Percentiles rank a stretch among this genome's conserved stretches.
Conservation (phyloP, 2,888 invertebrate species). For the Aleiodes leptofemur region DNA sequence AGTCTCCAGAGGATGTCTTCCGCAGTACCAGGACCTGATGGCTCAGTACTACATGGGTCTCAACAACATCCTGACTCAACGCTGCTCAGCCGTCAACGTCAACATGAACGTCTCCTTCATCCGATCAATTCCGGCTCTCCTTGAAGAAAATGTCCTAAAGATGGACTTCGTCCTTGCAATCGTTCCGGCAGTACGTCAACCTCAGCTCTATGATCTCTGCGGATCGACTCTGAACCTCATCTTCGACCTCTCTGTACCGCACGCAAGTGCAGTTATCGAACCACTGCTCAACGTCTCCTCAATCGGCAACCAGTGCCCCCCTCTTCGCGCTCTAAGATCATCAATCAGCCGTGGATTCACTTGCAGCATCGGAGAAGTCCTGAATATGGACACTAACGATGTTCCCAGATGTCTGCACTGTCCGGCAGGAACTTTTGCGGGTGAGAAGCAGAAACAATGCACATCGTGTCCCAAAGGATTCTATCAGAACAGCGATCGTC, state of each 20-base stretch:
- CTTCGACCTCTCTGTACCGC: slow-evolving; percentile 95
- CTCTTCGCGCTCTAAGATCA: slow-evolving; percentile 90
- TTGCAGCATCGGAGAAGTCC: slow-evolving; percentile 94
- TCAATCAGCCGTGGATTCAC: slow-evolving; percentile 92
- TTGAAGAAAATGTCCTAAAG: slow-evolving; percentile 92
- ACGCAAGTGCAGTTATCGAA: slow-evolving; percentile 92
- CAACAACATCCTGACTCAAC: slow-evolving; percentile 89
- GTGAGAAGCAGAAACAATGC: slow-evolving; percentile 92
- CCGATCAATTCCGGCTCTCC: slow-evolving; percentile 85
- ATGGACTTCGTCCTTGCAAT: slow-evolving; percentile 93
- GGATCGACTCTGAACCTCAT: slow-evolving; percentile 95
- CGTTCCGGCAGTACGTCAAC: slow-evolving; percentile 91
- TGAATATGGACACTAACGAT: slow-evolving; percentile 94
- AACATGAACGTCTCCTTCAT: slow-evolving; percentile 95
- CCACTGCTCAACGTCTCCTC: slow-evolving; percentile 91
- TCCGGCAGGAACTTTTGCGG: slow-evolving; percentile 96
- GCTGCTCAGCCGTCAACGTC: slow-evolving; percentile 96
- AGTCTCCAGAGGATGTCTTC: slow-evolving; percentile 88
- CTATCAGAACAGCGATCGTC: slow-evolving; percentile 94
- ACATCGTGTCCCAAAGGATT: slow-evolving; percentile 93
- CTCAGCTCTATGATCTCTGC: slow-evolving; percentile 95
- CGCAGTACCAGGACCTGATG: slow-evolving; percentile 89
- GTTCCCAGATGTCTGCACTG: slow-evolving; percentile 97
- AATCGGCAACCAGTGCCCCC: slow-evolving; percentile 95
- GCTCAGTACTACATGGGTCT: slow-evolving; percentile 88